Evolutionary conservation across 1,140 invertebrate genomes (phyloP).

Genomic region (Drosophila teissieri): DNA sequence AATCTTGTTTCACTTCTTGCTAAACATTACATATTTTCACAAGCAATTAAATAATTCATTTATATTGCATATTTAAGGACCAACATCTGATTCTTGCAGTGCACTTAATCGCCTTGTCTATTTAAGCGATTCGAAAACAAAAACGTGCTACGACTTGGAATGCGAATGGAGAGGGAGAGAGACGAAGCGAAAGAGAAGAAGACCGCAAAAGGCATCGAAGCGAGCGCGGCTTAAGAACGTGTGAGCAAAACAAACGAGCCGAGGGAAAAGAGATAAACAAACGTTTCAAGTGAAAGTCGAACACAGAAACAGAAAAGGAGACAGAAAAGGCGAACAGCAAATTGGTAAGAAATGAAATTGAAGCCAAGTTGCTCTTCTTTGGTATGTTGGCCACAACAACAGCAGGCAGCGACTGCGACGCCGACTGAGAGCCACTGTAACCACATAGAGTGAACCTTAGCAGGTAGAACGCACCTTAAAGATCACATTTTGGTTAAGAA

Average conservation of each 20-base stretch:
- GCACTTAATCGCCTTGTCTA: neutral
- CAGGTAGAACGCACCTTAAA: neutral
- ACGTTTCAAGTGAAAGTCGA: slow-evolving; percentile 68
- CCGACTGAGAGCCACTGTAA: slow-evolving; percentile 3
- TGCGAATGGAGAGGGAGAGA: neutral
- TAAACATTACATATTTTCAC: no score
- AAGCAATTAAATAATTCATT: no score
- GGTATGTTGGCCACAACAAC: slow-evolving; percentile 28
- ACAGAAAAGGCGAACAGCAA: slow-evolving; percentile 18
- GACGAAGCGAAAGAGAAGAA: slow-evolving; percentile 2
- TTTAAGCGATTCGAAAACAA: neutral
- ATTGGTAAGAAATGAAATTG: slow-evolving; percentile 54
- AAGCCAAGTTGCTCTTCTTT: slow-evolving; percentile 42
- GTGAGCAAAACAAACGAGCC: slow-evolving; percentile 49
- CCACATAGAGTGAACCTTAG: slow-evolving; percentile 14
- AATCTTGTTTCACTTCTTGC: no score
- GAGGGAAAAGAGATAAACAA: slow-evolving; percentile 47
- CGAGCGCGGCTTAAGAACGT: slow-evolving; percentile 32
- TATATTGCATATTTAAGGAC: neutral
- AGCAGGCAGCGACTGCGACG: slow-evolving; percentile 10
- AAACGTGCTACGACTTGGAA: slow-evolving; percentile 10
- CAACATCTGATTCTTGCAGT: neutral
- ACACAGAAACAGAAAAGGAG: slow-evolving; percentile 32
- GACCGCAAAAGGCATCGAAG: slow-evolving; percentile 23
- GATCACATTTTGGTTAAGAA: neutral